Base-by-base conservation (phyloP, 2,888 invertebrate species). In the Drosophila hawaiiensis region DNA sequence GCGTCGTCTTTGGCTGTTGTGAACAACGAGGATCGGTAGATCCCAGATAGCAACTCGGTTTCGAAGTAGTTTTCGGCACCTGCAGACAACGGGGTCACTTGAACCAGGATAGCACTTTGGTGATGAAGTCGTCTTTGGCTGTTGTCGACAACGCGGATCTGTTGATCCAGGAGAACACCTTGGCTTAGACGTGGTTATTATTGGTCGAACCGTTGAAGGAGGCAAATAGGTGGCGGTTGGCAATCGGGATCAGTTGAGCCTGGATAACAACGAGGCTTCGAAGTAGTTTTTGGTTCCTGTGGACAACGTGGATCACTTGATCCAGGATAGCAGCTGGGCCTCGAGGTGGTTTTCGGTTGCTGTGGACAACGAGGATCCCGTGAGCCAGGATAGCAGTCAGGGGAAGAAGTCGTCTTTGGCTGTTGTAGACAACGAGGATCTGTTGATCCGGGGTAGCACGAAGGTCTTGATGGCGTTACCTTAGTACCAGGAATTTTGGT, bases 271-370 rank as follows among this genome's bases (percentile, higher is more conserved):
- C 35, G 35, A 35, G 35, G 35, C 14, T 35, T 35, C 14, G 35
- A 35, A 35, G 35, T 35, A 14, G 35, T 35, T 14, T 35, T 35
- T 4, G 4, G 35, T 0, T 14, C 14, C 14, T 35, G 35, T 28
- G 25, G 25, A 28, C 69, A 70, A 14, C 35, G 5, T 7, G 91
- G 90, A 64, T 94, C 93, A 0, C 70, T 87, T 0, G 92, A 91
- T 16, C 93, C 93, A 7, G 59, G 64, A 28, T 88, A 93, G 14
- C 76, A 28, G 28, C 25, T 25, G 25, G 25, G 25, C 25, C 25
- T 25, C 25, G 25, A 25, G 25, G 25, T 25, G 2, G 25, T 25
- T 25, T 25, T 25, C 2, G 25, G 25, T 25, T 25, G 25, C 25
- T 25, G 25, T 25, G 25, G 25, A 25, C 25, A 25, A 25, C 25